Evolutionary conservation across 2,113 vertebrate genomes (phyloP).

Genomic region (Euleptes europaea): DNA sequence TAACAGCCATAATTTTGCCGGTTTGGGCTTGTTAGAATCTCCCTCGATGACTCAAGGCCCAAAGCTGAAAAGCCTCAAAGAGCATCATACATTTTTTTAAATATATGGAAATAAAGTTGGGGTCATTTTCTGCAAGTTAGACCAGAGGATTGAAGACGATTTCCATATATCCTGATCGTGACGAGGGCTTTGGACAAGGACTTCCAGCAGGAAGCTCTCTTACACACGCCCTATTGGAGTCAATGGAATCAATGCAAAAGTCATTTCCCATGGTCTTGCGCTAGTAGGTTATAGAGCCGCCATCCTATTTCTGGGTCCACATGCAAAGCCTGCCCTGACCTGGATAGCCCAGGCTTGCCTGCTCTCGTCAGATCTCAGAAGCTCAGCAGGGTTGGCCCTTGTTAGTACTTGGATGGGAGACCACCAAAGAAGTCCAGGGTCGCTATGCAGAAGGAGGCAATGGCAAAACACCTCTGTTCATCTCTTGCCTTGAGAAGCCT

Average conservation of each 20-base stretch:
- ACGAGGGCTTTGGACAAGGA: background rate
- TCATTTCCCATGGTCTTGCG: background rate
- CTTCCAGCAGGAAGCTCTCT: background rate
- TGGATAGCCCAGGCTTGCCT: too few species aligned
- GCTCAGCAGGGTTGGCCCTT: too few species aligned
- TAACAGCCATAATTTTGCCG: rapidly evolving
- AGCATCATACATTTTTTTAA: background rate
- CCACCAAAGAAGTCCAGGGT: too few species aligned
- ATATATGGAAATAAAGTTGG: background rate
- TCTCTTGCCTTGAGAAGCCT: too few species aligned
- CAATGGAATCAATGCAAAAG: background rate
- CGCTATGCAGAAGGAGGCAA: too few species aligned
- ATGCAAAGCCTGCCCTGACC: too few species aligned
- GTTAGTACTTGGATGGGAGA: too few species aligned
- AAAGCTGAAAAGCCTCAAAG: background rate
- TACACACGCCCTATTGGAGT: background rate
- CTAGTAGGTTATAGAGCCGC: background rate
- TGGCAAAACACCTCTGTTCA: too few species aligned
- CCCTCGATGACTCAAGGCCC: rapidly evolving
- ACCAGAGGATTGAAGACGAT: too few species aligned
- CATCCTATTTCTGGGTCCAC: too few species aligned
- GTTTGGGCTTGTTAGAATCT: rapidly evolving
- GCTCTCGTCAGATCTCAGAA: too few species aligned
- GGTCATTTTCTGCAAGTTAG: background rate
- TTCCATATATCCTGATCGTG: background rate